Conservation (phyloP, 2,888 invertebrate species). For the Artemia sinica region DNA sequence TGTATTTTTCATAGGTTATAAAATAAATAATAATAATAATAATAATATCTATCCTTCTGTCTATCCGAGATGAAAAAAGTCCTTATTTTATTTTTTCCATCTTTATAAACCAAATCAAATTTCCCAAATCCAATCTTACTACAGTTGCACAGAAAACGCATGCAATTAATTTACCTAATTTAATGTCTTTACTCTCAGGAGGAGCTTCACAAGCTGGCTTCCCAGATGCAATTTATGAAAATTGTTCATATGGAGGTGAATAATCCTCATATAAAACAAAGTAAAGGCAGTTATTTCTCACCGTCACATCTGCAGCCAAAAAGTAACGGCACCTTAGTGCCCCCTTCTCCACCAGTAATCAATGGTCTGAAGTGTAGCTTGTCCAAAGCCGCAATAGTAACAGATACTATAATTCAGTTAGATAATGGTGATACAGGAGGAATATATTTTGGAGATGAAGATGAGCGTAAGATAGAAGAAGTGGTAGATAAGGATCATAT, state of each 20-base stretch:
- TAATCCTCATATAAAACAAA: constrained; percentile 68
- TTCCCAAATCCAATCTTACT: not conserved
- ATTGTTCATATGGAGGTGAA: constrained; percentile 85
- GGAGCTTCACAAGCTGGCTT: constrained; percentile 73
- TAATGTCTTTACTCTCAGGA: constrained; percentile 40
- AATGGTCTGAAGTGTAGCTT: not conserved
- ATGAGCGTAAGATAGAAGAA: not conserved
- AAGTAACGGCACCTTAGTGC: not conserved
- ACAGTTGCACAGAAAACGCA: not conserved
- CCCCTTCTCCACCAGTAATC: not conserved
- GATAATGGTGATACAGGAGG: not conserved
- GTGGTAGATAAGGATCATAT: not conserved
- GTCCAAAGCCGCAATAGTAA: not conserved
- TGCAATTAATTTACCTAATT: not conserved
- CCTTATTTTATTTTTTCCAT: too few species aligned
- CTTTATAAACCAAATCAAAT: not conserved
- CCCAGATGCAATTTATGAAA: constrained; percentile 82
- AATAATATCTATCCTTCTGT: not conserved
- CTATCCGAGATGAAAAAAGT: not conserved
- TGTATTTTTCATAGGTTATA: not conserved
- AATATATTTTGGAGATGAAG: not conserved
- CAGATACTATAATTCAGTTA: not conserved
- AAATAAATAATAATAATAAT: too few species aligned
- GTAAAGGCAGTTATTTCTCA: constrained; percentile 57
- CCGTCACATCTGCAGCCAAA: not conserved